Evolutionary conservation across 2,888 invertebrate species (phyloP), one percentile per base, ranked within the genome.

Genomic region (Hirtodrosophila trivittata): DNA sequence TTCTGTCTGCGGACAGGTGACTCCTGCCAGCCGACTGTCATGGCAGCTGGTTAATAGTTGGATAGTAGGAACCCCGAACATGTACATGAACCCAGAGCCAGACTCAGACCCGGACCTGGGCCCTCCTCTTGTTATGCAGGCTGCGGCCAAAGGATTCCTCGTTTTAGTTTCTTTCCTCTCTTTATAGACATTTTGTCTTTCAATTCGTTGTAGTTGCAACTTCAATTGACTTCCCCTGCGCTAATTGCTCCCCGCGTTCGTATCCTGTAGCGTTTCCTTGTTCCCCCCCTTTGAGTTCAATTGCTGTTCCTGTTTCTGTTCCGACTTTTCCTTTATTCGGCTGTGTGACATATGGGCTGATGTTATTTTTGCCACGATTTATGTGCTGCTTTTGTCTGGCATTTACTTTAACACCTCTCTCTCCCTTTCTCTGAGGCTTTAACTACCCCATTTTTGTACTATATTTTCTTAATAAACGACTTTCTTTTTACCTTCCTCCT

Each of bases 291-390:
- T 42, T 16, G 18, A 43, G 30, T 35, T 35, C 37, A 18, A 21
- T 38, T 26, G 30, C 13, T 52, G 51, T n/a, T 33, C 10, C 12
- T 26, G 50, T 38, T 32, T 7, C 5, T 38, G 35, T 10, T 47
- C n/a, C 45, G 43, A 38, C 38, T 25, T 32, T 47, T 32, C 47
- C 43, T 33, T 49, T 42, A 28, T 41, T 33, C 56, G 8, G 8
- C 26, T 41, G 37, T 50, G 84, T 76, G 77, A 80, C 77, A 77
- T 80, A 77, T 77, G 77, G 77, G 77, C 56, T 38, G 84, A 81
- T 84, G 77, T 83, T 83, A 77, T 83, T 66, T 77, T 77, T 41
- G 77, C 80, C 77, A 77, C 77, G 77, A 77, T 77, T 77, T 77
- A 77, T 80, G 81, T 52, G 64, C 64, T 46, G 64, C 75, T 64